A percentile compares a stretch with the other conserved stretches of the same genome.
phyloP scores from a whole-genome alignment of 2,888 invertebrate genomes.

The Lypha dubia region DNA sequence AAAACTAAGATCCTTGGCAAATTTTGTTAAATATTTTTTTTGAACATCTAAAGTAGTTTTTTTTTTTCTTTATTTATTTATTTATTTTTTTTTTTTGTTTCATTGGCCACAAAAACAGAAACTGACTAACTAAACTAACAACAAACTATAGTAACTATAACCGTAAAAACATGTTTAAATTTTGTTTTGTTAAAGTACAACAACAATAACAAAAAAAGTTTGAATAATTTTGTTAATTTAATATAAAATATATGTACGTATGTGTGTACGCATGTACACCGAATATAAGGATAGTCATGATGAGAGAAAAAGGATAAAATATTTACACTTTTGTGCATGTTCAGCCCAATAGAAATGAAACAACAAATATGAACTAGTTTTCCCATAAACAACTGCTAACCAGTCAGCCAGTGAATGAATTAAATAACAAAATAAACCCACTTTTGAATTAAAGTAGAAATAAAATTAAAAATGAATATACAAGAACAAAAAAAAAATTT shows the following conservation, averaged over 20 bases:
- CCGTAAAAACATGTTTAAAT: constrained; percentile 56
- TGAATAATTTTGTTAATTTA: constrained; percentile 56
- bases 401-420: constrained; percentile 45
- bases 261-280: neutral
- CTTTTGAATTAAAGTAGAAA: constrained; percentile 12
- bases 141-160: constrained; percentile 43
- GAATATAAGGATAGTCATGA: constrained; percentile 27
- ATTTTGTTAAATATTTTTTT: constrained; percentile 45
- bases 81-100: no score
- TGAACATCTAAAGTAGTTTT: constrained; percentile 45
- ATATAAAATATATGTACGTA: constrained; percentile 17
- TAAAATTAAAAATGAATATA: constrained; percentile 15
- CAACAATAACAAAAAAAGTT: constrained; percentile 55
- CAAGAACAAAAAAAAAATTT: constrained; percentile 13
- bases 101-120: no score
- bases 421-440: constrained; percentile 30
- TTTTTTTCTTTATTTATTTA: constrained; percentile 9
- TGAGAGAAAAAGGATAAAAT: constrained; percentile 1
- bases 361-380: neutral
- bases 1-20: constrained; percentile 21
- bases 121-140: constrained; percentile 26
- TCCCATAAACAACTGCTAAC: constrained; percentile 28
- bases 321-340: constrained; percentile 31
- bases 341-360: constrained; percentile 21
- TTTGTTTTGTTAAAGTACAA: constrained; percentile 20